Evolutionary conservation across 1,140 invertebrate genomes (phyloP), one percentile per base, ranked within the genome.

Genomic region (Lineus longissimus): DNA sequence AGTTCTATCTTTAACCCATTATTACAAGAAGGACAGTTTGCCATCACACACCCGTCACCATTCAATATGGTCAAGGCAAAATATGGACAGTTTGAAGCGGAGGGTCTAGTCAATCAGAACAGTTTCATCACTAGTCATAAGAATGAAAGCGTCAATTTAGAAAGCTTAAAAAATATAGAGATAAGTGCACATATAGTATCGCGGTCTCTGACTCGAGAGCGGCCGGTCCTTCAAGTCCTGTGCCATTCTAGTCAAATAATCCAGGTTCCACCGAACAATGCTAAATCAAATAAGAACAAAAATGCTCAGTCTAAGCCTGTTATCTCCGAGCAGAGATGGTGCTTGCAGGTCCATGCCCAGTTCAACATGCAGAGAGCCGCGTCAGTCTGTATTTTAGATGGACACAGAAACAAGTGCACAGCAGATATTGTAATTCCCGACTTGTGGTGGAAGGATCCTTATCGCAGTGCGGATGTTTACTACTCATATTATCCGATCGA

Each of bases 61-160:
- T 90, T 92, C 6, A 90, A 91, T 0, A 92, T 91, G 0, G 89
- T 95, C 2, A 83, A 91, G 17, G 92, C 92, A 9, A 92, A 90
- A 6, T 95, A 94, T 72, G 93, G 93, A 2, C 93, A 93, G 1
- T 95, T 95, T 81, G 92, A 91, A 65, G 94, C 92, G 30, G 94
- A 94, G 73, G 29, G 31, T 25, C 41, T 47, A 11, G 45, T 56
- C 25, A 59, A 59, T 41, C 55, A 64, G 1, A 59, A 23, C 33
- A 15, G 15, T 19, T 29, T 60, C 17, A 27, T 47, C 30, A 59
- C 33, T 36, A 64, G 56, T 54, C 30, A 15, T 51, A 23, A 15
- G 43, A 62, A 19, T 22, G 63, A 45, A 31, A 19, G 2, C 25
- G 36, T 41, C 31, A 19, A 31, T 17, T 25, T 41, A 22, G 31